phyloP scores from a whole-genome alignment of 1,140 invertebrate species.

The Leptinotarsa defecta region DNA sequence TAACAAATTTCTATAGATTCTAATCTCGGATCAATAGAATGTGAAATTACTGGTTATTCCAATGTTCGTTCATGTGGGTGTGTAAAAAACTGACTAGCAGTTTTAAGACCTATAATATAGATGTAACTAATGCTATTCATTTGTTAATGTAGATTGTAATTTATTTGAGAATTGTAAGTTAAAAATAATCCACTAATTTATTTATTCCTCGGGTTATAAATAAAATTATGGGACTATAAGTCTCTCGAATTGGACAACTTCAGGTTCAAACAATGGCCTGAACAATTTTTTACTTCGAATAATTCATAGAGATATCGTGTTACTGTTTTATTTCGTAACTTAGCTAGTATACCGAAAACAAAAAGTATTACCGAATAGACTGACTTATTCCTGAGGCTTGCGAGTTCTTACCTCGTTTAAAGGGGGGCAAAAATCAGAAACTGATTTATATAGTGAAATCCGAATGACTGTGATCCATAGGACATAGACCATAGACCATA shows the following conservation, averaged over 20 bases:
- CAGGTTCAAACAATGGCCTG: neutral
- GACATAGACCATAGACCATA: no score
- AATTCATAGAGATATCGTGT: constrained; percentile 3
- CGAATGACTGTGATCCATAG: no score
- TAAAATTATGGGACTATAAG: constrained; percentile 3
- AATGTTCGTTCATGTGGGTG: constrained; percentile 1
- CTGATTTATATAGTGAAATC: no score
- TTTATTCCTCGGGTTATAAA: constrained; percentile 4
- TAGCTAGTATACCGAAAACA: neutral
- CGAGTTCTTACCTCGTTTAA: no score
- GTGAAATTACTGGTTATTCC: constrained; percentile 6
- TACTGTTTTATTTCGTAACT: constrained; percentile 6
- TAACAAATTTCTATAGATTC: constrained; percentile 9
- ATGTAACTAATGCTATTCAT: constrained; percentile 8
- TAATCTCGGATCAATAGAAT: constrained; percentile 5
- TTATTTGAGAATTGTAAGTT: constrained; percentile 3
- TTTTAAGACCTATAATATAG: constrained; percentile 1
- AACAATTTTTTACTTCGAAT: neutral
- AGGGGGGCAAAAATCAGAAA: no score
- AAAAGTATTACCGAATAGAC: no score
- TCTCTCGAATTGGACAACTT: constrained; percentile 1
- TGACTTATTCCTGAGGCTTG: no score
- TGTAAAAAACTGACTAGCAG: neutral
- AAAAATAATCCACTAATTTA: constrained; percentile 4
- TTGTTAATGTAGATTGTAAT: constrained; percentile 9